Evolutionary conservation across 2,797 vertebrate species (phyloP).

Genomic region (Macrochelys suwanniensis): DNA sequence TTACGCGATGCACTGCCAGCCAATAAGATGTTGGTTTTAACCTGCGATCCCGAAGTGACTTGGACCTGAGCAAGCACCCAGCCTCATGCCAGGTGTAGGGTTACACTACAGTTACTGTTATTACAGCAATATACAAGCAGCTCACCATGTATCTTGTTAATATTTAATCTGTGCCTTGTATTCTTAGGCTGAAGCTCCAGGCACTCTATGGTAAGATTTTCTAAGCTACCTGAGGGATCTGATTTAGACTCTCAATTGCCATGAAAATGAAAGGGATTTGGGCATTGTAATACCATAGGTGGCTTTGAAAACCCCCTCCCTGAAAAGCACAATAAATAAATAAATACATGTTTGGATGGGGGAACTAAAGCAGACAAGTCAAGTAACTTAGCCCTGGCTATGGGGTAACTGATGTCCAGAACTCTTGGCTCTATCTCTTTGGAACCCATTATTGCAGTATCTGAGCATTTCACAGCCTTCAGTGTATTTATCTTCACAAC

Average conservation of each 20-base stretch:
- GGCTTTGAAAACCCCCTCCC: slow-evolving; percentile 37
- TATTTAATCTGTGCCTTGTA: background rate
- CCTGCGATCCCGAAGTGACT: background rate
- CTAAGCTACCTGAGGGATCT: slow-evolving; percentile 7
- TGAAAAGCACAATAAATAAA: background rate
- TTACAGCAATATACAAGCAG: background rate
- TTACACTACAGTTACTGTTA: background rate
- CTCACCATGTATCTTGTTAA: background rate
- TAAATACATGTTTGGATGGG: background rate
- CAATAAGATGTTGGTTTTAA: slow-evolving; percentile 10
- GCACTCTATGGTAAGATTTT: slow-evolving; percentile 13
- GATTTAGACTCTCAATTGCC: background rate
- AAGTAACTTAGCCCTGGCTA: slow-evolving; percentile 1
- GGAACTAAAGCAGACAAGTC: slow-evolving; percentile 25
- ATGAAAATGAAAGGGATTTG: background rate
- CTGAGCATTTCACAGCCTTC: slow-evolving; percentile 26
- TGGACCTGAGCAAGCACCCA: background rate
- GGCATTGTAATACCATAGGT: background rate
- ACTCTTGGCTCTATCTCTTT: slow-evolving; percentile 39
- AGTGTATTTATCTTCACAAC: slow-evolving; percentile 40
- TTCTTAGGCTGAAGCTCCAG: background rate
- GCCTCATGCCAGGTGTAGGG: background rate
- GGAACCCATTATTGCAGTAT: background rate
- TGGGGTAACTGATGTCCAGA: background rate
- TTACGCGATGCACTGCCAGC: background rate